These are phyloP conservation scores for Parnassius orleans DNA, from an alignment of 2,888 invertebrate genomes.

Conservation along the genomic window DNA sequence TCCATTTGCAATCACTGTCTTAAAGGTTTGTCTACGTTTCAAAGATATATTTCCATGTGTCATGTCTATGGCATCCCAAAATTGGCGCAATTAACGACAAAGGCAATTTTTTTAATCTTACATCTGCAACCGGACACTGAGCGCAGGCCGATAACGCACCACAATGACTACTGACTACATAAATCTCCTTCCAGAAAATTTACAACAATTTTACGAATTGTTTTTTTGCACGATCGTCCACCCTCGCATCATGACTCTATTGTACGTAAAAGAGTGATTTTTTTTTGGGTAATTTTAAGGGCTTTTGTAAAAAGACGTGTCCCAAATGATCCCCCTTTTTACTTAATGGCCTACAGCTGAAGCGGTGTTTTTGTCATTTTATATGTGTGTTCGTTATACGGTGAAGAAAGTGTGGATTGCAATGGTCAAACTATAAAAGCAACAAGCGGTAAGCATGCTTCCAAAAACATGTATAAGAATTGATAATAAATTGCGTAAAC, in stretches of 20 bases:
- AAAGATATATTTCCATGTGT: conserved; percentile 18
- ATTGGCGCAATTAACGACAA: conserved; percentile 44
- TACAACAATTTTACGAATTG: conserved; percentile 70
- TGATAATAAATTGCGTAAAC: too few species aligned
- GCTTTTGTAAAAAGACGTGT: conserved; percentile 71
- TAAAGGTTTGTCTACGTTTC: background rate
- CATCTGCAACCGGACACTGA: conserved; percentile 76
- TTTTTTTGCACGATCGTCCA: conserved; percentile 67
- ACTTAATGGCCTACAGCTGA: conserved; percentile 72
- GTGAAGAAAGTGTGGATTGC: conserved; percentile 25
- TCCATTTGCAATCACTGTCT: background rate
- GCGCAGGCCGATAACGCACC: conserved; percentile 51
- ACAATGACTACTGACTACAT: conserved; percentile 73
- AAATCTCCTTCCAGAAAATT: conserved; percentile 73
- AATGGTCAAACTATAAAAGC: conserved; percentile 11
- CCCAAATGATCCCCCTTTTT: conserved; percentile 64
- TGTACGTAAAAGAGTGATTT: conserved; percentile 68
- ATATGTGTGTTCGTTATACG: conserved; percentile 22
- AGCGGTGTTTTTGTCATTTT: conserved; percentile 32
- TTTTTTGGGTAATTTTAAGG: conserved; percentile 70
- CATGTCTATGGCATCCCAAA: conserved; percentile 26
- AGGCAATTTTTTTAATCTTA: conserved; percentile 44
- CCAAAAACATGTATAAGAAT: too few species aligned
- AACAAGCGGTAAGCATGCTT: too few species aligned
- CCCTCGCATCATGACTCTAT: conserved; percentile 70